phyloP scores from a whole-genome alignment of 1,140 invertebrate species.

The Asbolus verrucosus region DNA sequence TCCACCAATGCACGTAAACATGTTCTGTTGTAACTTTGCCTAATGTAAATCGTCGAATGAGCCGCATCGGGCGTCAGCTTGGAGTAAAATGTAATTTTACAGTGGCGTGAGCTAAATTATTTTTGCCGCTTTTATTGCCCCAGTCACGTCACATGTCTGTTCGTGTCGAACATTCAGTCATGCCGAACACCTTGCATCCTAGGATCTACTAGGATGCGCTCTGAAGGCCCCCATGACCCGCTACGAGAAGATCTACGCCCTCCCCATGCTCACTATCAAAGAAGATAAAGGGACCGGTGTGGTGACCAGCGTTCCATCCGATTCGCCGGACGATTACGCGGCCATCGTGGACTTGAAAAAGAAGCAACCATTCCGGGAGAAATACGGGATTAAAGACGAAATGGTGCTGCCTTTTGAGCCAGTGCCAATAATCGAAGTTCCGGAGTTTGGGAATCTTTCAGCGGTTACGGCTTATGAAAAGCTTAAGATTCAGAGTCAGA shows the following conservation, averaged over 20 bases:
- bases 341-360: constrained; percentile 96
- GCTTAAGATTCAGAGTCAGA: constrained; percentile 97
- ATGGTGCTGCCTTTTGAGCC: constrained; percentile 84
- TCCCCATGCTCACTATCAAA: constrained; percentile 99
- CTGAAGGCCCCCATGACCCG: constrained; percentile 87
- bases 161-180: too few relatives aligned
- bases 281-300: constrained; percentile 98
- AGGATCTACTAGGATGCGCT: constrained; percentile 83
- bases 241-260: constrained; percentile 88
- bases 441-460: constrained; percentile 87
- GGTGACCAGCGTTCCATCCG: constrained; percentile 98
- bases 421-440: constrained; percentile 93
- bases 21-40: too few relatives aligned
- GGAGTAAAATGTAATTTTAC: too few relatives aligned
- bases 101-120: too few relatives aligned
- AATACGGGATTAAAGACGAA: constrained; percentile 92
- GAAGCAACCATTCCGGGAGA: constrained; percentile 92
- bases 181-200: too few relatives aligned
- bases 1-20: too few relatives aligned
- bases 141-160: too few relatives aligned
- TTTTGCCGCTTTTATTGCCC: too few relatives aligned
- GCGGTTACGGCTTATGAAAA: constrained; percentile 89
- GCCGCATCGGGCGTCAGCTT: too few relatives aligned
- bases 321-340: constrained; percentile 98
- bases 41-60: too few relatives aligned